Base-by-base conservation (phyloP, 2,888 invertebrate genomes). In the Microdon myrmicae region DNA sequence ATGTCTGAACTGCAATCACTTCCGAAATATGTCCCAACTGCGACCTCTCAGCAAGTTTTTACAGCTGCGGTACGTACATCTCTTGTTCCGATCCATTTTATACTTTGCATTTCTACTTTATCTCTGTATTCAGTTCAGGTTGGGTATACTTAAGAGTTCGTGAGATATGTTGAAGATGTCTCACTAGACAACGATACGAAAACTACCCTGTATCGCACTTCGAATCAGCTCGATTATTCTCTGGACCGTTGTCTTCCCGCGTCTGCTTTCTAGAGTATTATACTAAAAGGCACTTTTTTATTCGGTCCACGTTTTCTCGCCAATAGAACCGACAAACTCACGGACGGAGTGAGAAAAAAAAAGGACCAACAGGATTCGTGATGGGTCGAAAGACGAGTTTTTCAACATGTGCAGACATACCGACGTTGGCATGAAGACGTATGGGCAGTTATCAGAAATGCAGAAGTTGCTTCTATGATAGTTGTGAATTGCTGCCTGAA, bases 121-220 rank as follows among this genome's bases (percentile, higher is more conserved):
- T 64, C 64, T 51, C 41, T 28, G 43, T 53, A 64, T 64, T 58
- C 64, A 47, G 47, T 64, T 56, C 64, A 64, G 58, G 58, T 64
- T 58, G 39, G 29, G 58, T 51, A 31, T 58, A 54, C 58, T 64
- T 58, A 64, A 64, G 64, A 56, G 58, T 64, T 64, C 53, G 64
- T 53, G 51, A 64, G 64, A 47, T n/a, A n/a, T 43, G 41, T 43
- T 43, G 45, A 43, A 58, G 47, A 47, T 47, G 51, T 53, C 58
- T 58, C 56, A 47, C 43, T 55, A 39, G 60, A 44, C 49, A 48
- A 38, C 41, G 35, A 2, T 20, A 28, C 26, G 13, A 28, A 12
- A 14, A 41, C 9, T 25, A 16, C 12, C 16, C 43, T 22, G 10
- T 12, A 14, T 8, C 19, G 13, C 9, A 12, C 10, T 17, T 16